Base-by-base conservation (phyloP, 2,888 invertebrate species). In the Aporophyla nigra region DNA sequence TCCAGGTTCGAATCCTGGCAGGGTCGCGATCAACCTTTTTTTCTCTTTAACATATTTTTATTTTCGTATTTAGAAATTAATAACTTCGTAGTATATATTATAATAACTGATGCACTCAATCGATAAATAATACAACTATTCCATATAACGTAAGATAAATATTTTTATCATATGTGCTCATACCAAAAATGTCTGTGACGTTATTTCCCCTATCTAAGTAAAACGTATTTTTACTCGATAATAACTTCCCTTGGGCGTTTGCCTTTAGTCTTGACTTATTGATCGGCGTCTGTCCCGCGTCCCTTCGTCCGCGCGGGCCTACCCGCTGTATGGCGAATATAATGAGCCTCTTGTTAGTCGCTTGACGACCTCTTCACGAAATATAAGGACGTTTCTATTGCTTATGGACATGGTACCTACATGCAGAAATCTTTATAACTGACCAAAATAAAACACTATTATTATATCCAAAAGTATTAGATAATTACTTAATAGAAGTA, bases 1-100 rank as follows among this genome's bases (percentile, higher is more conserved):
- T 97, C 97, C 97, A 97, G 97, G 97, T 97, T 97, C 97, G 97
- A 97, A 97, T 97, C 97, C 97, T 97, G 97, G 97, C 97, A 97
- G 95, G 97, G 97, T 97, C 97, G 97, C 86, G 0, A 19, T 0
- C 3, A 0, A 1, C 9, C 59, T 72, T 61, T 61, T 49, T 6
- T 49, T 40, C 9, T 21, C 3, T 5, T 4, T 10, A 58, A 27
- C 1, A n/a, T 7, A 21, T 12, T 46, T 12, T 77, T 49, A 27
- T 16, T 62, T 46, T 19, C 33, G 0, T 33, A 5, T 40, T 24
- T 24, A 12, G 21, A 5, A 21, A 33, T 33, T 33, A 33, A 33
- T 33, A 33, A 33, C 33, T 33, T 33, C 33, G 33, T 33, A 33
- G 2, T 33, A 33, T 33, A 33, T 33, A 33, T 33, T 33, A 33